phyloP scores from a whole-genome alignment of 2,113 vertebrate genomes.

The Hystrix cristata region DNA sequence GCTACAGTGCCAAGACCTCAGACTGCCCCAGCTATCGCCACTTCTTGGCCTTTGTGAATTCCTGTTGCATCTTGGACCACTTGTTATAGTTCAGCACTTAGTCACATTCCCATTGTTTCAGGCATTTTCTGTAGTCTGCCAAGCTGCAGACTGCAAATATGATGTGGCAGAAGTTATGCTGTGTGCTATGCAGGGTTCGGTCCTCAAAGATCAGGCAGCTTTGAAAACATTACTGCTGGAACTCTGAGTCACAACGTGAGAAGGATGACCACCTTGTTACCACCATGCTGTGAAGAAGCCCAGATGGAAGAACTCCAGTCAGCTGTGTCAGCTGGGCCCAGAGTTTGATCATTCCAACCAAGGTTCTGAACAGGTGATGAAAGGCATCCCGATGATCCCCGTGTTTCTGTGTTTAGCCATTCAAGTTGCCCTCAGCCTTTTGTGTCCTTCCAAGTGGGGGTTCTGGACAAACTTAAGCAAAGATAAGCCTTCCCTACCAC shows the following conservation, averaged over 20 bases:
- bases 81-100: not conserved
- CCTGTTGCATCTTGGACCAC: not conserved
- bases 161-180: not conserved
- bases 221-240: not conserved
- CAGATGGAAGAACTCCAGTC: not conserved
- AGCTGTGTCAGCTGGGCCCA: not conserved
- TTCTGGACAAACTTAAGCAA: not conserved
- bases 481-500: not conserved
- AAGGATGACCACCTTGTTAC: not conserved
- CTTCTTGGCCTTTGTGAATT: not conserved
- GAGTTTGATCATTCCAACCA: not conserved
- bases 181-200: not conserved
- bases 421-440: not conserved
- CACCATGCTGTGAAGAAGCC: not conserved
- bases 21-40: not conserved
- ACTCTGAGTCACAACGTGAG: not conserved
- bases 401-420: not conserved
- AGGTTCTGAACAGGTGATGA: not conserved
- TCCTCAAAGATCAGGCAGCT: not conserved
- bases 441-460: not conserved
- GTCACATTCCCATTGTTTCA: not conserved
- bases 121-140: not conserved
- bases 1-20: not conserved
- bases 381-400: not conserved
- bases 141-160: not conserved